These are phyloP conservation scores for Solenodon paradoxus DNA, from an alignment of 2,113 vertebrate genomes.

Conservation along the genomic window DNA sequence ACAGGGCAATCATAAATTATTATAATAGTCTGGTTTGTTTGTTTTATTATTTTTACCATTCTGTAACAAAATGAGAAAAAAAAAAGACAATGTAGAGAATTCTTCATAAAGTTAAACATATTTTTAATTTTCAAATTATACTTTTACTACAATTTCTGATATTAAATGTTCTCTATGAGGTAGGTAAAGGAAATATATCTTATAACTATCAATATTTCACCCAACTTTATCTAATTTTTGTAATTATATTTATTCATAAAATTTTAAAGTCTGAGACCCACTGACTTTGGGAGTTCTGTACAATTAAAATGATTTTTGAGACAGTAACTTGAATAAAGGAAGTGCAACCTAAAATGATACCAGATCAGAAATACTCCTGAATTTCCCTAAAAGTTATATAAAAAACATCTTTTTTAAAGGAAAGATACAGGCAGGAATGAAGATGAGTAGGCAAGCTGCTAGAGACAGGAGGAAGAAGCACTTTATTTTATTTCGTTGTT, in stretches of 20 bases:
- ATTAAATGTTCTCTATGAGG: neutral
- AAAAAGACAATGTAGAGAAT: neutral
- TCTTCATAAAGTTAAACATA: slow-evolving; percentile 28
- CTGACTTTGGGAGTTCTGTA: neutral
- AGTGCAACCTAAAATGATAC: slow-evolving; percentile 51
- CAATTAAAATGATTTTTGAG: slow-evolving; percentile 37
- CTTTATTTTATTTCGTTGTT: too few species aligned
- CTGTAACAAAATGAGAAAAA: slow-evolving; percentile 20
- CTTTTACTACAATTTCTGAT: neutral
- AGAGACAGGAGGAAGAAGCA: too few species aligned
- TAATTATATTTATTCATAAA: neutral
- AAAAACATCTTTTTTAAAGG: too few species aligned
- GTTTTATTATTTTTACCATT: neutral
- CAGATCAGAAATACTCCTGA: slow-evolving; percentile 58
- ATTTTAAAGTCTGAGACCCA: slow-evolving; percentile 4
- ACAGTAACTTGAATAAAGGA: slow-evolving; percentile 57
- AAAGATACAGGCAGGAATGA: too few species aligned
- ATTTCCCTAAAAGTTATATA: slow-evolving; percentile 47
- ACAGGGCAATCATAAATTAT: slow-evolving; percentile 37
- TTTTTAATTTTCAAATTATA: neutral
- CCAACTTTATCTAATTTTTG: slow-evolving; percentile 2
- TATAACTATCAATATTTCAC: neutral
- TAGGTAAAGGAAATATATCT: neutral
- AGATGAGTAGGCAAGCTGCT: too few species aligned
- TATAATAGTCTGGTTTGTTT: neutral